phyloP scores from a whole-genome alignment of 1,140 invertebrate genomes.

The Drosophila eugracilis region DNA sequence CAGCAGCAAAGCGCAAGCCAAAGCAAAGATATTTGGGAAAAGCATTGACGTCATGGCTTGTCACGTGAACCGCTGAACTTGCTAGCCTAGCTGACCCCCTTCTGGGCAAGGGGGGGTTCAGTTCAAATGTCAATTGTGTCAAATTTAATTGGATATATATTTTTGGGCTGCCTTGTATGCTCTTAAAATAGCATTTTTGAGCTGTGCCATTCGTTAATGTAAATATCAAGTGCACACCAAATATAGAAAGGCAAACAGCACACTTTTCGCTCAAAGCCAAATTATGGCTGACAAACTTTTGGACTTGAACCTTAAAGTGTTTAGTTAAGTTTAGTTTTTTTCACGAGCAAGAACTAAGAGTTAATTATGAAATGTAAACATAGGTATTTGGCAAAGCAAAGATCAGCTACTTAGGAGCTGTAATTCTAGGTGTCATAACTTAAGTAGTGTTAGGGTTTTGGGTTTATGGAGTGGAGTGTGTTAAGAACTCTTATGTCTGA shows the following conservation, averaged over 20 bases:
- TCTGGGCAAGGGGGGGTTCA: background rate
- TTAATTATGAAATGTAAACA: slow-evolving; percentile 22
- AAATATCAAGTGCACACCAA: slow-evolving; percentile 41
- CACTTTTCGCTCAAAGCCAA: slow-evolving; percentile 17
- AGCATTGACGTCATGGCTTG: slow-evolving; percentile 24
- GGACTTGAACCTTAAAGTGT: slow-evolving; percentile 15
- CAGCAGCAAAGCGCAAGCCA: background rate
- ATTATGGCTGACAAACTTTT: slow-evolving; percentile 18
- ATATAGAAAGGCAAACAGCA: slow-evolving; percentile 21
- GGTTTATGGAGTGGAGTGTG: too few relatives aligned
- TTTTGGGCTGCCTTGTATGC: slow-evolving; percentile 29
- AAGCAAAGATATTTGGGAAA: slow-evolving; percentile 12
- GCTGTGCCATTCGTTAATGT: slow-evolving; percentile 19
- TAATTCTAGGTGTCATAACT: background rate
- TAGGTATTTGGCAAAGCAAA: background rate
- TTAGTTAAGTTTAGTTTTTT: too few relatives aligned
- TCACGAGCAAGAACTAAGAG: too few relatives aligned
- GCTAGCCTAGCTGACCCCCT: background rate
- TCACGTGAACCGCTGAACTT: slow-evolving; percentile 10
- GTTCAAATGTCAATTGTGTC: slow-evolving; percentile 49
- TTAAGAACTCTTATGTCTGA: too few relatives aligned
- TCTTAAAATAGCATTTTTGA: slow-evolving; percentile 37
- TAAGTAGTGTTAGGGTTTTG: too few relatives aligned
- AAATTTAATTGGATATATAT: slow-evolving; percentile 54
- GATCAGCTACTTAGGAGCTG: background rate